These are phyloP conservation scores for Periophthalmus modestus DNA, from an alignment of 2,113 vertebrate species.

Conservation along the genomic window DNA sequence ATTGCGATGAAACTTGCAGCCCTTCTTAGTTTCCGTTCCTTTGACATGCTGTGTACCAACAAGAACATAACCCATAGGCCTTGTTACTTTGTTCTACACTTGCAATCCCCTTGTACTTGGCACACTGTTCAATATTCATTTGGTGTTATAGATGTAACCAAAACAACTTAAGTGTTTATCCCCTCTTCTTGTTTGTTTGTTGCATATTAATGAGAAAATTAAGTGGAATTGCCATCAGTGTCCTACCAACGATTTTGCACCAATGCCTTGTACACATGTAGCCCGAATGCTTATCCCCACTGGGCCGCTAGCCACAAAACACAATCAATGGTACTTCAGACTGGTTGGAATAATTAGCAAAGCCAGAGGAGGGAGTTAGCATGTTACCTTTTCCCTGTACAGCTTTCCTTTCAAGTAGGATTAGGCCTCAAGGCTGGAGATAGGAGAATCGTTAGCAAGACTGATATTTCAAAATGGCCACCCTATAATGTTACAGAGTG, in stretches of 20 bases:
- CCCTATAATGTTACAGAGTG: conserved; percentile 24
- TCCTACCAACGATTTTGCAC: not conserved
- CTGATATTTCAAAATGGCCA: conserved; percentile 29
- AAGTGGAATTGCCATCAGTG: not conserved
- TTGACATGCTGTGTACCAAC: not conserved
- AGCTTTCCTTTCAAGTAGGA: conserved; percentile 43
- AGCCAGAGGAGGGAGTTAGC: conserved; percentile 21
- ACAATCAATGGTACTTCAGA: conserved; percentile 23
- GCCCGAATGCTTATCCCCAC: conserved; percentile 7
- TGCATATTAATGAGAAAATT: conserved; percentile 8
- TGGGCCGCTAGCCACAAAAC: not conserved
- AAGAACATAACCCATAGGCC: not conserved
- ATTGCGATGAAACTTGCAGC: too few species aligned
- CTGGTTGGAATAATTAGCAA: conserved; percentile 40
- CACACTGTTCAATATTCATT: not conserved
- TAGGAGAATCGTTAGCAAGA: conserved; percentile 44
- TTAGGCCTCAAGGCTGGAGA: conserved; percentile 43
- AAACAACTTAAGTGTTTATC: not conserved
- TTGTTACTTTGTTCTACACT: not conserved
- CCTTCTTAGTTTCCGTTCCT: not conserved
- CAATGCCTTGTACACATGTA: not conserved
- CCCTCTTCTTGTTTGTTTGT: not conserved
- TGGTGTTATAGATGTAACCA: not conserved
- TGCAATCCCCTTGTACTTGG: not conserved
- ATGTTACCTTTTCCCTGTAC: conserved; percentile 37